These are phyloP conservation scores for Nothocercus nigrocapillus DNA, from an alignment of 2,113 vertebrate genomes.

Conservation along the genomic window DNA sequence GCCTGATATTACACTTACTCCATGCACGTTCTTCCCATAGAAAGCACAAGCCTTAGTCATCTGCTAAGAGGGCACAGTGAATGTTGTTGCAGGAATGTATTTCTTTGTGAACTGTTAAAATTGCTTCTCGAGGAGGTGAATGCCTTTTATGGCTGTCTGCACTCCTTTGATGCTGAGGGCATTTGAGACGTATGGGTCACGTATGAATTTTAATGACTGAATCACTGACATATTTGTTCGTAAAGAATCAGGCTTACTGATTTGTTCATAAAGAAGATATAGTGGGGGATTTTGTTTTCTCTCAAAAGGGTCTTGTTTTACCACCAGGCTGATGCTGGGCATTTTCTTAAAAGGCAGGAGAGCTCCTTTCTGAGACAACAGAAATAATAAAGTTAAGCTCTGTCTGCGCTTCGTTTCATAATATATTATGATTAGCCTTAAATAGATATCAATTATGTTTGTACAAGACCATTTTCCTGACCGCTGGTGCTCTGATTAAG, in stretches of 20 bases:
- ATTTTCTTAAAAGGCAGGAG: neutral
- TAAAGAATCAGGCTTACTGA: too few relatives aligned
- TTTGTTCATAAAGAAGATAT: neutral
- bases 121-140: slow-evolving; percentile 25
- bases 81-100: neutral
- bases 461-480: neutral
- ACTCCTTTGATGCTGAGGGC: neutral
- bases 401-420: slow-evolving; percentile 39
- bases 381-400: neutral
- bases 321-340: neutral
- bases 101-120: slow-evolving; percentile 17
- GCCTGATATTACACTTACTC: neutral
- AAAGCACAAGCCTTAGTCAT: neutral
- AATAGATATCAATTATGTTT: slow-evolving; percentile 39
- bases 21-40: neutral
- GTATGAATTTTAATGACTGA: neutral
- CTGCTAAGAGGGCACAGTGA: neutral
- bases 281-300: slow-evolving; percentile 8
- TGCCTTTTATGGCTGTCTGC: slow-evolving; percentile 3
- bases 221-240: neutral
- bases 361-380: neutral
- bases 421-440: slow-evolving; percentile 8
- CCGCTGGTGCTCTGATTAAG: slow-evolving; percentile 26
- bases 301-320: neutral
- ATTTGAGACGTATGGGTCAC: neutral